Evolutionary conservation across 2,113 vertebrate species (phyloP), one percentile per base, ranked within the genome.

Genomic region (Daubentonia madagascariensis): DNA sequence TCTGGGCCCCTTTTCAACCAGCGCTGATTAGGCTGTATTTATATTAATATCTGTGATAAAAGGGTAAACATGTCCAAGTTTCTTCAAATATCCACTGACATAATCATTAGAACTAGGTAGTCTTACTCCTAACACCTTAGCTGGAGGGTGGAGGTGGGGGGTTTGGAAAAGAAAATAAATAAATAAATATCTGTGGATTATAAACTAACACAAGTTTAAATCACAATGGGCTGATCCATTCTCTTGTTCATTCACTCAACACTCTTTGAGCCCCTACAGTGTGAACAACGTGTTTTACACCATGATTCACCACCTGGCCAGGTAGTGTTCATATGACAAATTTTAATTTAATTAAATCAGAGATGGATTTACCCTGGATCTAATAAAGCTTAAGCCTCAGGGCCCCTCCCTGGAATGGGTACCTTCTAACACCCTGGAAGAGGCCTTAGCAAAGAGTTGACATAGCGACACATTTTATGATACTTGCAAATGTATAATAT

Each of bases 291-390:
- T 40, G 28, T 63, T 78, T 86, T 84, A 78, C 68, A 67, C 37
- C 50, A 25, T 22, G 40, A 89, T 54, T 92, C 14, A 18, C 68
- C 50, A 79, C 28, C 43, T 32, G 35, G 18, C 32, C 63, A 79
- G 37, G 61, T 13, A 76, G 57, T 30, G 18, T 37, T 91, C 37
- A 25, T 61, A 40, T 75, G 48, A 93, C 22, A 83, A 68, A 45
- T 78, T 89, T 78, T 72, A 63, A 94, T 70, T 81, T 90, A 72
- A 96, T 81, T 93, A 75, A 95, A 52, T 97, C 68, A 95, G 22
- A 85, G 65, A 89, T 35, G 11, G 40, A 45, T 37, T 85, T 17
- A 65, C 8, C 23, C 11, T 20, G 6, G 89, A 89, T 79, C 75
- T 78, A 65, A 48, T 88, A 76, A 86, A 93, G 45, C 13, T 96